phyloP scores from a whole-genome alignment of 2,797 vertebrate genomes.

The Buceros bicornis region DNA sequence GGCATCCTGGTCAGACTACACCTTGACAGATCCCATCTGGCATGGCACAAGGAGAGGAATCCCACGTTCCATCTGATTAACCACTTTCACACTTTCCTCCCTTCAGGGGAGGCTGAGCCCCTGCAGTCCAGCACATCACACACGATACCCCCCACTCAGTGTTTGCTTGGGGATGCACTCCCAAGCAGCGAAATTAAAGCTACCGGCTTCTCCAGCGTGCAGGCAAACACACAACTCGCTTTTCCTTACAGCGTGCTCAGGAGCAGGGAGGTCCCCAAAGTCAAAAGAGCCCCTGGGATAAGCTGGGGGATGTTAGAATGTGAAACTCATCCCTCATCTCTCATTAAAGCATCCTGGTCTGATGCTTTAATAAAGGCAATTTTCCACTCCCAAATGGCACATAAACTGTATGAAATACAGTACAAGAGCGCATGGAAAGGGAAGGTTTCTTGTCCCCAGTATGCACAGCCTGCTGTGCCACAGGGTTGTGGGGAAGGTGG shows the following conservation, averaged over 20 bases:
- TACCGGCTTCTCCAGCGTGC: rapidly evolving
- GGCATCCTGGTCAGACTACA: not conserved
- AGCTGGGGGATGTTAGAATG: not conserved
- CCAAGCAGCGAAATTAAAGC: not conserved
- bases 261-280: not conserved
- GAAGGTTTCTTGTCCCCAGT: not conserved
- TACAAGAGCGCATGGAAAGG: not conserved
- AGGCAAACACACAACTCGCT: not conserved
- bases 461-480: not conserved
- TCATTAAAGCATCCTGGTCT: not conserved
- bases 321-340: not conserved
- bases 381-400: not conserved
- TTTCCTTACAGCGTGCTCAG: rapidly evolving
- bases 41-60: not conserved
- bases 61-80: not conserved
- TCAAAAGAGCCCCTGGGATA: not conserved
- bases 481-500: not conserved
- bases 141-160: rapidly evolving
- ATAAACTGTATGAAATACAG: rapidly evolving
- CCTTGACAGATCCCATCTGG: not conserved
- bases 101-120: not conserved
- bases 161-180: not conserved
- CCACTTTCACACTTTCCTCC: not conserved
- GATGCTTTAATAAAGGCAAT: not conserved
- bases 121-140: not conserved